Evolutionary conservation across 2,113 vertebrate species (phyloP).

Genomic region (Myiopsitta monachus): DNA sequence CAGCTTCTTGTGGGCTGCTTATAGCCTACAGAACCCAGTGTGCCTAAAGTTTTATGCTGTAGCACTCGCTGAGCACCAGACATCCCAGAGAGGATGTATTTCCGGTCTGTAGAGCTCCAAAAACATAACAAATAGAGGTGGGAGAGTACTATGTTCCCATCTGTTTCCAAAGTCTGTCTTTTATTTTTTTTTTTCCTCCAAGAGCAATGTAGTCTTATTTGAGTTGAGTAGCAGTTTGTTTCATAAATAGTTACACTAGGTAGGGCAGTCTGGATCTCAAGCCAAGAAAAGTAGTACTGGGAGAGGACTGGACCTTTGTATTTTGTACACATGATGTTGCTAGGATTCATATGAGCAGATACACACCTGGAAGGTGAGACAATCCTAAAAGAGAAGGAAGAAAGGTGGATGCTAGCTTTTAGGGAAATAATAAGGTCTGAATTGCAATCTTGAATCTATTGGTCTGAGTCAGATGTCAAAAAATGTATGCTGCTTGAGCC

Average conservation of each 20-base stretch:
- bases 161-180: neutral
- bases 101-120: neutral
- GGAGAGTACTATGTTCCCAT: neutral
- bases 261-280: neutral
- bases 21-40: neutral
- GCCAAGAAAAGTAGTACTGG: neutral
- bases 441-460: neutral
- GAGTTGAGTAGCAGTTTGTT: neutral
- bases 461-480: neutral
- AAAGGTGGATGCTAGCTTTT: neutral
- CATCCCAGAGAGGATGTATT: neutral
- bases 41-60: neutral
- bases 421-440: neutral
- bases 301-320: neutral
- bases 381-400: neutral
- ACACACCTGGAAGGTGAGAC: neutral
- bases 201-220: neutral
- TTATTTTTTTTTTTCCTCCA: no score
- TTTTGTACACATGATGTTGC: neutral
- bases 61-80: neutral
- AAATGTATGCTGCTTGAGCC: conserved; percentile 29
- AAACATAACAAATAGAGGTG: neutral
- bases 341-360: neutral
- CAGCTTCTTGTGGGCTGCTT: neutral
- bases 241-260: neutral